Evolutionary conservation across 2,888 invertebrate genomes (phyloP), one percentile per base, ranked within the genome.

Genomic region (Anoncus sp.): DNA sequence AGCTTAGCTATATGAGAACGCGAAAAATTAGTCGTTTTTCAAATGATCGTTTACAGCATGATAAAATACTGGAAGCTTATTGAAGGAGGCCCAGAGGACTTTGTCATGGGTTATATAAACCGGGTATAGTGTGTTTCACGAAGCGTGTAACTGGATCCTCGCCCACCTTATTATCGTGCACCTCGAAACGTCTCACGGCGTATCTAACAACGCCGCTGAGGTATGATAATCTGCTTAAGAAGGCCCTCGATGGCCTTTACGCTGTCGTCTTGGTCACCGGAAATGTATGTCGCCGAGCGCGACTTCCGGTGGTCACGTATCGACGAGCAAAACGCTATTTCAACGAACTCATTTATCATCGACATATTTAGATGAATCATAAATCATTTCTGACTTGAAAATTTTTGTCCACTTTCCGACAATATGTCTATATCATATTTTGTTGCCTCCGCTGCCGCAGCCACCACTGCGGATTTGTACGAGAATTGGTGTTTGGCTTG

Each of bases 121-220:
- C 57, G 57, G 51, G 31, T 45, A n/a, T n/a, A 57, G 63, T 65
- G 85, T 86, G 87, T 82, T 72, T 77, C 85, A 87, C 84, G 83
- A 85, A 87, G 77, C 87, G 86, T 88, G 87, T 88, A 88, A 88
- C 84, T 84, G 85, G 87, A 79, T 86, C 86, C 83, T 85, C 88
- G 87, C 88, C 87, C 88, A 87, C 83, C 82, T 85, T 82, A 88
- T 88, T 88, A 87, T 88, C 85, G 70, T 71, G 51, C 53, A 62
- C 49, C 62, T 49, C 35, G 60, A 66, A 55, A 71, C 67, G 75
- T 78, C 77, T 53, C 40, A 60, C 55, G 63, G 69, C 69, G 53
- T 73, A 63, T 73, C 73, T 60, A 66, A 74, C 73, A 74, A 77
- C 67, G 65, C 59, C 59, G 57, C 53, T 24, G 45, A 62, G 35